Evolutionary conservation across 2,113 vertebrate species (phyloP), one percentile per base, ranked within the genome.

Genomic region (Buteo buteo): DNA sequence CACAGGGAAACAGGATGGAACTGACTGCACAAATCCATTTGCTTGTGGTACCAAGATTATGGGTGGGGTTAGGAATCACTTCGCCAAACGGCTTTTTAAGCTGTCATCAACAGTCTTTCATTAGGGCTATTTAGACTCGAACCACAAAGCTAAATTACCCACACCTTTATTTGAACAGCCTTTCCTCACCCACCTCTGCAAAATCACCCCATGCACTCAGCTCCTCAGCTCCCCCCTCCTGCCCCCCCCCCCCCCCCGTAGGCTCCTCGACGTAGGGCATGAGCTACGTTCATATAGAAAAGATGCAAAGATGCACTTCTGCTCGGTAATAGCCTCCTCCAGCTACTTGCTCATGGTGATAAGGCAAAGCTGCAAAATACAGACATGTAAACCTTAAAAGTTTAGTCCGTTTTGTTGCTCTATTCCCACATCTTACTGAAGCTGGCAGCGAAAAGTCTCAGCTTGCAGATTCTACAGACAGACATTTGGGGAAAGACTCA

Each of bases 111-210:
- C 54, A 54, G 71, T 82, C 88, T 92, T 91, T 97, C 89, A 86
- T 87, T 94, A 94, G 54, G 55, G 73, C 66, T 94, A 85, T 94
- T 94, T 57, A 76, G 65, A 69, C 86, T 74, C 5, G 1, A 87
- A 86, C 86, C 25, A 1, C 72, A 76, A 47, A 67, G 72, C 83
- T 64, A 91, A 95, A 96, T 93, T 81, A 88, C 88, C 73, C 94
- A 94, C 93, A 88, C 86, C 93, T 96, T 95, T 90, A 91, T 93
- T 94, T 91, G 94, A 87, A 65, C 87, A 93, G 85, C 61, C 74
- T 90, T 94, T 92, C 89, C 89, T 96, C 93, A 84, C 69, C 91
- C 87, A 93, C 81, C 84, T 82, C 89, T 95, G 87, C 86, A 95
- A 87, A 84, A 96, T 82, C 72, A 91, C 20, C 49, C 19, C 52